Conservation (phyloP, 2,113 vertebrate genomes). For the Anguilla japonica region DNA sequence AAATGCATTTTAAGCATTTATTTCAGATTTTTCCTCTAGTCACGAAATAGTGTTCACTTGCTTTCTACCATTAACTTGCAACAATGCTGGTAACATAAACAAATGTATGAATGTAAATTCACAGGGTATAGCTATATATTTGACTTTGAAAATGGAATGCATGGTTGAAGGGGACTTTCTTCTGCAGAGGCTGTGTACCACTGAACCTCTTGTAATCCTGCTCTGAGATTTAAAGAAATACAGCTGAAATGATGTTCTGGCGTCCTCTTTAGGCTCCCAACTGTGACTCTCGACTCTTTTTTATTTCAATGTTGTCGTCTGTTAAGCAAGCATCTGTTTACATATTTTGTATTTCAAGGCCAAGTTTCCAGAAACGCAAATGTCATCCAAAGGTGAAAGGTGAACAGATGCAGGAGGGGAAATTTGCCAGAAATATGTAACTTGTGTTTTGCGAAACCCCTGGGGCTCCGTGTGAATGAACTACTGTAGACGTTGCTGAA, state of each 20-base stretch:
- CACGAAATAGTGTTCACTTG: too few relatives aligned
- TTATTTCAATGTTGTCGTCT: too few relatives aligned
- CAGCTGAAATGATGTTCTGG: background rate
- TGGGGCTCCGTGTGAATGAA: conserved; percentile 60
- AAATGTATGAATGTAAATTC: too few relatives aligned
- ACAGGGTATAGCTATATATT: too few relatives aligned
- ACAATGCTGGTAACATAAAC: too few relatives aligned
- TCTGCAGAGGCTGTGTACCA: background rate
- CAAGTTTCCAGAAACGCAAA: conserved; percentile 63
- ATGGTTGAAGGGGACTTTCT: background rate
- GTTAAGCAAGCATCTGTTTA: background rate
- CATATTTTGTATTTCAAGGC: conserved; percentile 54
- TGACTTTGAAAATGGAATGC: too few relatives aligned
- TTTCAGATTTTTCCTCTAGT: too few relatives aligned
- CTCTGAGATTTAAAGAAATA: background rate
- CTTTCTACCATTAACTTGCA: too few relatives aligned
- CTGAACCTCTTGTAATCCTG: background rate
- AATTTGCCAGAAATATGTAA: conserved; percentile 50
- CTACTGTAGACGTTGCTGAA: conserved; percentile 56
- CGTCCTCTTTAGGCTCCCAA: background rate
- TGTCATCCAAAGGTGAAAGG: conserved; percentile 39
- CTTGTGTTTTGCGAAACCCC: conserved; percentile 57
- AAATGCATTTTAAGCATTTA: background rate
- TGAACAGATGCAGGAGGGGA: conserved; percentile 21
- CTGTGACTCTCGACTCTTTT: background rate